Percentiles rank a stretch among this genome's conserved stretches.
Conservation (phyloP, 2,888 invertebrate species). For the Eupsilia transversa region DNA sequence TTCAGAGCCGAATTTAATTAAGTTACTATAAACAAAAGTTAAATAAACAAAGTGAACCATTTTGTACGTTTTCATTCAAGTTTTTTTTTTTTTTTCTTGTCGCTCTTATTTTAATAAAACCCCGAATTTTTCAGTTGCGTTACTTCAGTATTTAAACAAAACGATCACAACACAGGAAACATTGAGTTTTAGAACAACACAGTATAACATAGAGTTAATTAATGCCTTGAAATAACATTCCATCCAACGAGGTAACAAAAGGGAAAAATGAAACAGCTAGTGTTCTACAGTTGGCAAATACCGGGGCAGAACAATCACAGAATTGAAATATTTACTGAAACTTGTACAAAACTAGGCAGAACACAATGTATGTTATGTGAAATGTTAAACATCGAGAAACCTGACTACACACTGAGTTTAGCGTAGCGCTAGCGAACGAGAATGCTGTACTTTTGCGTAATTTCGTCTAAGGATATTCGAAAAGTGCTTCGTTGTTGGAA, state of each 20-base stretch:
- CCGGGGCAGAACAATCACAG: slow-evolving; percentile 65
- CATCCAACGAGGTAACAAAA: slow-evolving; percentile 53
- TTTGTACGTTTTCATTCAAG: slow-evolving; percentile 4
- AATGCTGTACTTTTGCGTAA: slow-evolving; percentile 48
- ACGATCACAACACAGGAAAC: slow-evolving; percentile 50
- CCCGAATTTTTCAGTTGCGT: slow-evolving; percentile 4
- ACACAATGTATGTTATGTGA: slow-evolving; percentile 66
- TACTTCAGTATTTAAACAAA: slow-evolving; percentile 34
- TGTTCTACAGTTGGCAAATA: slow-evolving; percentile 63
- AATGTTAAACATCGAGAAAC: slow-evolving; percentile 67
- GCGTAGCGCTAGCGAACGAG: slow-evolving; percentile 59
- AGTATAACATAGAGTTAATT: slow-evolving; percentile 63
- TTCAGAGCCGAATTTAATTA: slow-evolving; percentile 13
- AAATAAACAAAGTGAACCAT: slow-evolving; percentile 26
- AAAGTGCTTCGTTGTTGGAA: slow-evolving; percentile 34
- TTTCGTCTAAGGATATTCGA: slow-evolving; percentile 39
- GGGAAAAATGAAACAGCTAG: slow-evolving; percentile 64
- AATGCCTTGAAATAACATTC: slow-evolving; percentile 60
- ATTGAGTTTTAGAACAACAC: slow-evolving; percentile 55
- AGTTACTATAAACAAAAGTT: slow-evolving; percentile 13
- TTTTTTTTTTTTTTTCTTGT: neutral
- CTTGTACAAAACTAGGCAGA: slow-evolving; percentile 68
- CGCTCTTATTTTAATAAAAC: slow-evolving; percentile 13
- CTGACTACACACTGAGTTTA: slow-evolving; percentile 65
- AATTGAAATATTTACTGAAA: slow-evolving; percentile 69